Evolutionary conservation across 2,797 vertebrate species (phyloP).

Genomic region (Dallia pectoralis): DNA sequence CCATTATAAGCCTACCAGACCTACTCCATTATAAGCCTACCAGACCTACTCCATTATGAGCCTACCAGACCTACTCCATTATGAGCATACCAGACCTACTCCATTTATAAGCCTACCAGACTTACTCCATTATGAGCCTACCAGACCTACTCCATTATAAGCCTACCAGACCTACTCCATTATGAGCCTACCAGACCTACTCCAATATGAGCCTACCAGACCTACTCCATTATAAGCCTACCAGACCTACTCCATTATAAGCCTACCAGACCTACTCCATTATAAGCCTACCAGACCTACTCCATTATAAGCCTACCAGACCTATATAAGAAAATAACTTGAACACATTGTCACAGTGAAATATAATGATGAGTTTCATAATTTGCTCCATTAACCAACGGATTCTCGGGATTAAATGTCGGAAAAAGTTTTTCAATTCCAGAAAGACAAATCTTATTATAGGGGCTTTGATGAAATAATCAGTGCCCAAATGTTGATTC

Average conservation of each 20-base stretch:
- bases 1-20: slow-evolving; percentile 37
- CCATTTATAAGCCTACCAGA: slow-evolving; percentile 36
- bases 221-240: slow-evolving; percentile 31
- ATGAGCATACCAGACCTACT: slow-evolving; percentile 38
- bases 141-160: slow-evolving; percentile 37
- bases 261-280: slow-evolving; percentile 30
- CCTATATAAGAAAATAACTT: slow-evolving; percentile 60
- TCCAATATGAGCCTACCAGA: slow-evolving; percentile 37
- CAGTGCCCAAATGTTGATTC: slow-evolving; percentile 15
- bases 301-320: too few species aligned
- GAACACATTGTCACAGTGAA: slow-evolving; percentile 55
- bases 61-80: slow-evolving; percentile 29
- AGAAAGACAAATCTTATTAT: slow-evolving; percentile 57
- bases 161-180: slow-evolving; percentile 30
- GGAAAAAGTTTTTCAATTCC: slow-evolving; percentile 49
- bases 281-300: slow-evolving; percentile 40
- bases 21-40: slow-evolving; percentile 30
- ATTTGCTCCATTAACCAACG: slow-evolving; percentile 59
- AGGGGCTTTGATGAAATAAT: slow-evolving; percentile 45
- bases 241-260: slow-evolving; percentile 37
- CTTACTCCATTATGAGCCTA: slow-evolving; percentile 31
- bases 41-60: slow-evolving; percentile 39
- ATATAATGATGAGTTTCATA: slow-evolving; percentile 60
- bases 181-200: slow-evolving; percentile 38
- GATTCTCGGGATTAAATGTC: slow-evolving; percentile 56